Evolutionary conservation across 2,797 vertebrate genomes (phyloP).

Genomic region (Apodemus agrarius): DNA sequence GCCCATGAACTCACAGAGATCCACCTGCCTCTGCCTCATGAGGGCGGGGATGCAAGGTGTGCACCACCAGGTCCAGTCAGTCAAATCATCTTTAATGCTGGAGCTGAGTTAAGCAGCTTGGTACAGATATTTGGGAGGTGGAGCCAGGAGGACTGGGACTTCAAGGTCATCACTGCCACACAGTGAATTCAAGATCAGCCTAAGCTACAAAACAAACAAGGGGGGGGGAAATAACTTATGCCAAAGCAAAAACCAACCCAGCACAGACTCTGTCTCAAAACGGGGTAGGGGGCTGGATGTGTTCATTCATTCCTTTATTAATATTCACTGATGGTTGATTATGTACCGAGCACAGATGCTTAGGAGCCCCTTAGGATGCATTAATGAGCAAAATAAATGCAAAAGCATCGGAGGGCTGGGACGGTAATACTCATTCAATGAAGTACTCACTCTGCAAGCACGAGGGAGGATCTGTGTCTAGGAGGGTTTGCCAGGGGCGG

Average conservation of each 20-base stretch:
- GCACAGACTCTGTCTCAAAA: not conserved
- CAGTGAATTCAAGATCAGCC: not conserved
- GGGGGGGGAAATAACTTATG: too few species aligned
- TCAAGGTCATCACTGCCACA: not conserved
- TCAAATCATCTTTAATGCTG: not conserved
- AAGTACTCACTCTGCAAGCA: too few species aligned
- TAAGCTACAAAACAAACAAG: not conserved
- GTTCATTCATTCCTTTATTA: not conserved
- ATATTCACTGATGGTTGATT: not conserved
- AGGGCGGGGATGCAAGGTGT: not conserved
- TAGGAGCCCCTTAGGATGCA: not conserved
- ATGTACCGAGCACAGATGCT: not conserved
- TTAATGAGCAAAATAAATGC: not conserved
- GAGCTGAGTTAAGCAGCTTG: not conserved
- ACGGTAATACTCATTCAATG: not conserved
- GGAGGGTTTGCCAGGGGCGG: not conserved
- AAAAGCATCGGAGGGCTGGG: not conserved
- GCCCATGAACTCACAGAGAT: not conserved
- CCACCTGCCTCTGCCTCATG: not conserved
- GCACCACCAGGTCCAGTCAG: too few species aligned
- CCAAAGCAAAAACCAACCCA: not conserved
- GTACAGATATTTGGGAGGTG: not conserved
- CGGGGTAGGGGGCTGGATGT: accelerated
- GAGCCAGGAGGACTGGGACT: not conserved
- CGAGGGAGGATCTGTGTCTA: not conserved